Conservation (phyloP, 2,888 invertebrate species). For the Tolmerus cingulatus region DNA sequence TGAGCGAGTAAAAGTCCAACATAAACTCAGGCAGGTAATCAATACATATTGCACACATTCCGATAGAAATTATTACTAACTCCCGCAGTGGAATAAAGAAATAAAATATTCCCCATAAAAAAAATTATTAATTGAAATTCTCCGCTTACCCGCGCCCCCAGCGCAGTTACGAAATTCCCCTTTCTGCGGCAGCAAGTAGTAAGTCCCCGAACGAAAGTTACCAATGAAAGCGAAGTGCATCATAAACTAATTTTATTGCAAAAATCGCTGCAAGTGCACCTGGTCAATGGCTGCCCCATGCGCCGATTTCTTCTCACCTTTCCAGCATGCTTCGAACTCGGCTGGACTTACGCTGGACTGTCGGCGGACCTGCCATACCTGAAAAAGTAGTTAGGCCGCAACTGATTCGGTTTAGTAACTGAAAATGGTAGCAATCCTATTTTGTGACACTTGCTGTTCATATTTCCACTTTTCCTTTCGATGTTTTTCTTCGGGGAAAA, state of each 20-base stretch:
- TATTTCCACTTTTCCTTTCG: slow-evolving; percentile 8
- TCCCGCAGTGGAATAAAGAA: neutral
- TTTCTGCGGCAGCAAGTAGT: neutral
- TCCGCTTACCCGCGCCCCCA: neutral
- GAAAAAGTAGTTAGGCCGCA: neutral
- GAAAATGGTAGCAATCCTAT: neutral
- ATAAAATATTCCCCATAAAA: neutral
- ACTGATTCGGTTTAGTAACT: neutral
- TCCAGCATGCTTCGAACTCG: neutral
- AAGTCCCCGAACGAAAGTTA: slow-evolving; percentile 4
- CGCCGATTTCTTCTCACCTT: slow-evolving; percentile 1
- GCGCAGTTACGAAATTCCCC: neutral
- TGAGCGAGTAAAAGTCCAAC: neutral
- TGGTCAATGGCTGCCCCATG: slow-evolving; percentile 8
- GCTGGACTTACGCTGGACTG: neutral
- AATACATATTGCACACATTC: neutral
- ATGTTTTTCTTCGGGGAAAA: neutral
- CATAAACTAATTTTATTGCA: slow-evolving; percentile 21
- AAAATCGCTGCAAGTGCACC: slow-evolving; percentile 5
- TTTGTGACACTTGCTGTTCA: neutral
- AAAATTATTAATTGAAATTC: neutral
- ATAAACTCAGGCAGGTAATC: neutral
- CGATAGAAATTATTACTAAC: neutral
- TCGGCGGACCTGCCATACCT: neutral
- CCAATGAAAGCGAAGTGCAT: slow-evolving; percentile 25